Evolutionary conservation across 2,888 invertebrate species (phyloP).

Genomic region (Eudasyphora cyanicolor): DNA sequence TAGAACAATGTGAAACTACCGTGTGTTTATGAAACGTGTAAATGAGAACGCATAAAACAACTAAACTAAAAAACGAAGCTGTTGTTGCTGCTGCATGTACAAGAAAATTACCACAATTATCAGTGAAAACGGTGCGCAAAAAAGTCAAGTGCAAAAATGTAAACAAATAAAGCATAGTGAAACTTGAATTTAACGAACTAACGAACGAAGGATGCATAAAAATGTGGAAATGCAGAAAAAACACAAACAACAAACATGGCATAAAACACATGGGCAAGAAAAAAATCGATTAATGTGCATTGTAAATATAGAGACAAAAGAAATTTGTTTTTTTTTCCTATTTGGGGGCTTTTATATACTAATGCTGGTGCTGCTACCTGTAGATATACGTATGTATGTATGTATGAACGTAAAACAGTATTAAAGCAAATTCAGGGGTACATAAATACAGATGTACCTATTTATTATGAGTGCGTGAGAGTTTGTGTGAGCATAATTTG

Average conservation of each 20-base stretch:
- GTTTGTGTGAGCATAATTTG: background rate
- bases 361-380: slow-evolving; percentile 72
- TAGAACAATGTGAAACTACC: background rate
- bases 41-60: background rate
- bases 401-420: no score
- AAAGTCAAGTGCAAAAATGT: slow-evolving; percentile 28
- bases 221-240: background rate
- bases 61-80: background rate
- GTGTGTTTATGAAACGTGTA: slow-evolving; percentile 16
- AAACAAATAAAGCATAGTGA: slow-evolving; percentile 25
- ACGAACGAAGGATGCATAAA: background rate
- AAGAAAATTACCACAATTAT: background rate
- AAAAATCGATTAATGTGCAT: slow-evolving; percentile 63
- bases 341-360: background rate
- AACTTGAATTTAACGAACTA: no score
- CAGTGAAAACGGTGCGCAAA: background rate
- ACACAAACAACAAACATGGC: background rate
- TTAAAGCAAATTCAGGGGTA: background rate
- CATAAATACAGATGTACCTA: background rate
- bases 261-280: background rate
- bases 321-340: background rate
- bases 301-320: slow-evolving; percentile 51
- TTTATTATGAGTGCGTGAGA: background rate
- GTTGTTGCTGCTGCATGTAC: no score
- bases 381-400: slow-evolving; percentile 74